Percentiles rank a stretch among this genome's conserved stretches.
phyloP scores from a whole-genome alignment of 2,888 invertebrate genomes.

The Xestia rhomboidea region DNA sequence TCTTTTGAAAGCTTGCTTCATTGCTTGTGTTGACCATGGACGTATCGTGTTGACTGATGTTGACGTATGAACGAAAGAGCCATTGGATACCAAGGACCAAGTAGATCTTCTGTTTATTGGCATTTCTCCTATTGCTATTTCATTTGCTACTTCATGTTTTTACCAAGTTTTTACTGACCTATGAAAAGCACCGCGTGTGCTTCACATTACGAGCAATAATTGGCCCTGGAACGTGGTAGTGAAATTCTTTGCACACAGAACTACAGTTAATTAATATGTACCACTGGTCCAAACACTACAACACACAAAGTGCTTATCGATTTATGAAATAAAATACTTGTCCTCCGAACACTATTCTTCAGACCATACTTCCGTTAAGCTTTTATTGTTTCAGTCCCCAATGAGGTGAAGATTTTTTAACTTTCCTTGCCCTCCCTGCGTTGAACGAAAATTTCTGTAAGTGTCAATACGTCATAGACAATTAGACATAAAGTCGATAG shows the following conservation, averaged over 20 bases:
- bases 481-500: neutral
- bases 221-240: neutral
- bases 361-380: neutral
- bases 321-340: neutral
- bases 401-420: neutral
- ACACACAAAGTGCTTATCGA: neutral
- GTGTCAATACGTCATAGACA: neutral
- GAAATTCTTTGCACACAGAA: neutral
- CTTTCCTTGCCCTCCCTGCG: neutral
- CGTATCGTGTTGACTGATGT: too few relatives aligned
- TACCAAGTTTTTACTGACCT: neutral
- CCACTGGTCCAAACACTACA: neutral
- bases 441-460: neutral
- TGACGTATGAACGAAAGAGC: slow-evolving; percentile 8
- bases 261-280: neutral
- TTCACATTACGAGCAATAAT: neutral
- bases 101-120: fast-evolving
- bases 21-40: too few relatives aligned
- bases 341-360: neutral
- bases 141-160: too few relatives aligned
- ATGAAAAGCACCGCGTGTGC: neutral
- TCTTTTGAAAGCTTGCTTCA: slow-evolving; percentile 20
- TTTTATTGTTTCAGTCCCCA: neutral
- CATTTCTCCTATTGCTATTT: neutral
- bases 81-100: neutral